Evolutionary conservation across 2,113 vertebrate genomes (phyloP), one percentile per base, ranked within the genome.

Genomic region (Puntigrus tetrazona): DNA sequence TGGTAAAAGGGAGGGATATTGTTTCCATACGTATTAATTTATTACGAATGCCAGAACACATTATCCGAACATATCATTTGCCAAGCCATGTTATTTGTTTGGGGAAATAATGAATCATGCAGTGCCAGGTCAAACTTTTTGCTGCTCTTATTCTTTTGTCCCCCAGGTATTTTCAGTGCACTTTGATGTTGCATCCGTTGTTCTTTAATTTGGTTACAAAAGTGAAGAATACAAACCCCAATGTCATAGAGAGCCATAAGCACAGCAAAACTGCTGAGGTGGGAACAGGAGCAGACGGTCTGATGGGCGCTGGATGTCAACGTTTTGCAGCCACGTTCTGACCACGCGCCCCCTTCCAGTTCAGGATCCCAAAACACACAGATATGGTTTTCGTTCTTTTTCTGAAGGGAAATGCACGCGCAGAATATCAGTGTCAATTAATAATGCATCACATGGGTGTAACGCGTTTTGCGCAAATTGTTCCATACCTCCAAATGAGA

Each of bases 231-330:
- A 74, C 41, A 7, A 18, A 97, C 97, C 95, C 96, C 76, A 0
- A 94, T 70, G 0, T 96, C 89, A 10, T 95, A 92, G 67, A 95
- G 93, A 0, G 95, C 93, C 95, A 96, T 93, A 38, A 98, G 93
- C 61, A 98, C 89, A 14, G 96, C 96, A 29, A 98, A 97, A 88
- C 94, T 97, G 92, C 95, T 96, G 78, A 97, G 91, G 34, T 97
- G 96, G 25, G 7, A 76, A 89, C 96, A 97, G 43, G 85, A 90
- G 85, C 96, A 97, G 57, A 89, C 81, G 0, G 94, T 94, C 36
- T 88, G 88, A 27, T 7, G 0, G 0, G 3, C 3, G 9, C 74
- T 89, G 13, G 88, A 89, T 11, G 73, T 72, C 27, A 88, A 25
- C 18, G 57, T 80, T 0, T 0, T 63, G 86, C 97, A 98, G 79